A percentile compares a stretch with the other conserved stretches of the same genome.
Evolutionary conservation across 2,797 vertebrate genomes (phyloP).

Genomic region (Neopelma chrysocephalum): DNA sequence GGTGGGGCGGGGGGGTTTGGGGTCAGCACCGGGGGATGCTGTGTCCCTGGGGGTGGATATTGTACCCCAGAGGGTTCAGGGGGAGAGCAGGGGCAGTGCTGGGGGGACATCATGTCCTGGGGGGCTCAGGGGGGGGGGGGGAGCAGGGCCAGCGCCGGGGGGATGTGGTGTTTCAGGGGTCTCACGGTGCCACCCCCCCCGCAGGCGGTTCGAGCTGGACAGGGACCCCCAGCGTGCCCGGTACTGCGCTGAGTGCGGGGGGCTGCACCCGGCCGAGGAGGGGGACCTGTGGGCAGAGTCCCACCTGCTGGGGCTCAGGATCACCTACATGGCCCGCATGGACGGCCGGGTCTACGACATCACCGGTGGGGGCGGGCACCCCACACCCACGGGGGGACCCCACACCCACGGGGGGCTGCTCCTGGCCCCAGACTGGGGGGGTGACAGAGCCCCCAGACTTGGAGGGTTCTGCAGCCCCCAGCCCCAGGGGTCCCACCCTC

Average conservation of each 20-base stretch:
- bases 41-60: too few relatives aligned
- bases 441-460: not conserved
- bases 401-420: not conserved
- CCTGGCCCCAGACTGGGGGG: too few relatives aligned
- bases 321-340: constrained; percentile 94
- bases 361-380: constrained; percentile 79
- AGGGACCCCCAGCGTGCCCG: constrained; percentile 86
- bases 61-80: too few relatives aligned
- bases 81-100: not conserved
- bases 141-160: too few relatives aligned
- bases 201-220: constrained; percentile 93
- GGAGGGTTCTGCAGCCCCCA: too few relatives aligned
- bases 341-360: constrained; percentile 93
- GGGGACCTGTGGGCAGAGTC: constrained; percentile 96
- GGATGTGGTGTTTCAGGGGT: too few relatives aligned
- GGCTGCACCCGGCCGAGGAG: constrained; percentile 88
- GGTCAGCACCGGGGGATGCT: too few relatives aligned
- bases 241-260: constrained; percentile 90
- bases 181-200: not conserved
- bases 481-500: too few relatives aligned
- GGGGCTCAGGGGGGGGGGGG: too few relatives aligned
- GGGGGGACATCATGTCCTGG: too few relatives aligned
- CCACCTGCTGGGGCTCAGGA: constrained; percentile 91
- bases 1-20: constrained; percentile 62
- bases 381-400: not conserved